Conservation (phyloP, 1,140 invertebrate genomes). For the Rhopalosiphum padi region DNA sequence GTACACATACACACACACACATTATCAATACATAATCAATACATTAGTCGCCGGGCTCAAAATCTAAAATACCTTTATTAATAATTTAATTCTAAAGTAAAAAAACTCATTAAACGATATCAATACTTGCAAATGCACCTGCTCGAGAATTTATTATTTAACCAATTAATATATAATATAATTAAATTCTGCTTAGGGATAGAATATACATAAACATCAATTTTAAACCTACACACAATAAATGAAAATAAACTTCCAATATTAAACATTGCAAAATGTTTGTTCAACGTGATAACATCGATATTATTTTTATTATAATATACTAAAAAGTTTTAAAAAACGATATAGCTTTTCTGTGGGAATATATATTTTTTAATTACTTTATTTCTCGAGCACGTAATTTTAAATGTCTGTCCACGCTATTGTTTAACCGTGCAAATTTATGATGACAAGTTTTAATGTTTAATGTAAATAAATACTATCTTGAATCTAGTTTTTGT, state of each 20-base stretch:
- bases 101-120: neutral
- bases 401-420: constrained; percentile 10
- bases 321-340: neutral
- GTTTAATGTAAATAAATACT: constrained; percentile 35
- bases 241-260: neutral
- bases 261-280: neutral
- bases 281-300: neutral
- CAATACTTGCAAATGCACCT: neutral
- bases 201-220: neutral
- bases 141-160: neutral
- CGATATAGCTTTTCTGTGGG: neutral
- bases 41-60: neutral
- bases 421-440: constrained; percentile 26
- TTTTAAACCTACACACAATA: neutral
- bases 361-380: constrained; percentile 32
- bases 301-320: constrained; percentile 16
- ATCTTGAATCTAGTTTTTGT: constrained; percentile 2
- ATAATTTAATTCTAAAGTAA: neutral
- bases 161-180: neutral
- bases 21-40: too few species aligned
- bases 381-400: neutral
- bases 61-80: neutral
- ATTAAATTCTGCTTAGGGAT: neutral
- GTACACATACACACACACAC: too few species aligned
- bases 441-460: constrained; percentile 44